Evolutionary conservation across 2,888 invertebrate species (phyloP), one percentile per base, ranked within the genome.

Genomic region (Xanthia togata): DNA sequence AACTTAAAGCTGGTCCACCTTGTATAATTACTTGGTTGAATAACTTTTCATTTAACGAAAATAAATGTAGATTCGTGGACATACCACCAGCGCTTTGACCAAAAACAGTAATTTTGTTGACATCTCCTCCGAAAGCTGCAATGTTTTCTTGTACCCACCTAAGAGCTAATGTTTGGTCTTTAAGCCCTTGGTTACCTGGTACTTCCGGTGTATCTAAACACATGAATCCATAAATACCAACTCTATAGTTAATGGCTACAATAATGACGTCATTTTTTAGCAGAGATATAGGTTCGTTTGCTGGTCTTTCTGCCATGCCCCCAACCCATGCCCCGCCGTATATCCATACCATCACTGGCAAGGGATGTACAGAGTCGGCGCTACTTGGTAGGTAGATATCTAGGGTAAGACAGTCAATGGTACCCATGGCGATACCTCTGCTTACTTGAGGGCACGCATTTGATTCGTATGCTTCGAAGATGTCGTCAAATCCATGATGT

Each of bases 171-270:
- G 86, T 55, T 67, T 91, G 91, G 53, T 92, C 92, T 79, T 91
- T 92, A 9, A 92, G 70, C 4, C 92, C 92, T 80, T 91, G 91
- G 72, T 92, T 92, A 2, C 93, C 93, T 0, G 92, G 89, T 6
- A 91, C 83, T 14, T 90, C 88, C 1, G 88, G 86, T 60, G 63
- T 79, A 20, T 83, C 81, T 4, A 86, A 35, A 38, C 87, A 86
- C 62, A 92, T 82, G 35, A 92, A 92, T 6, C 92, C 92, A 47
- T 88, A 91, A 6, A 87, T 81, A 11, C 84, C 84, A n/a, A 81
- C 53, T 59, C 84, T 74, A 50, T 84, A 84, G 47, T 74, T 81
- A 9, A 84, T 60, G 2, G 73, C 26, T 31, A 84, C 76, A 6
- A 84, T 12, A 31, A 84, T 78, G 12, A 84, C 84, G 17, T 83